Evolutionary conservation across 2,888 invertebrate genomes (phyloP), one percentile per base, ranked within the genome.

Genomic region (Chymomyza caudatula): DNA sequence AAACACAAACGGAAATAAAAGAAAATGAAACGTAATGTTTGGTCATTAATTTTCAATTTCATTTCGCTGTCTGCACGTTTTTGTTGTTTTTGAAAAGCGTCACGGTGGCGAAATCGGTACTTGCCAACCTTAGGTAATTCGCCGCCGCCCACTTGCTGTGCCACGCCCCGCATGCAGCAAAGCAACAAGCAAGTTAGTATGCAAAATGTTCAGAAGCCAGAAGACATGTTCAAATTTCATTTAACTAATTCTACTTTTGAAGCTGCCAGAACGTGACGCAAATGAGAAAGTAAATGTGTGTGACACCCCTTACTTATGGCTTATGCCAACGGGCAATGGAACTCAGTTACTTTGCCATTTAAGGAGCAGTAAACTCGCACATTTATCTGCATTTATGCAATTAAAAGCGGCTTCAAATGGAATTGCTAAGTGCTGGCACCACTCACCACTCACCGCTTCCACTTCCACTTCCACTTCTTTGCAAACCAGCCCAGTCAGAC

Each of bases 211-310:
- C 29, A 37, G 2, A 4, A 37, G 2, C 2, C 29, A 37, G 11
- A 2, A 63, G 73, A 75, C 80, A 85, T 73, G 85, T 85, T 80
- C 77, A 69, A 85, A 79, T 80, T 85, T 82, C 75, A 80, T 85
- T 80, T 71, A 68, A 71, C 83, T 83, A 85, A 85, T 82, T 75
- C 80, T 53, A 8, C 17, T 67, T 69, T 55, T 37, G 42, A 42
- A 42, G 61, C n/a, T 53, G 57, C 52, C 23, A 51, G 64, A 62
- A 74, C 79, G 79, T 78, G 66, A 77, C 72, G 69, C 77, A 74
- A 72, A 68, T 72, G 67, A 62, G 65, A 74, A 77, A 65, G 67
- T 63, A 68, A 47, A 68, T 55, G 69, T n/a, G n/a, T n/a, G n/a
- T n/a, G n/a, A n/a, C n/a, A n/a, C n/a, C 49, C 49, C 20, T 17